phyloP scores from a whole-genome alignment of 2,797 vertebrate genomes.

The Squalus acanthias region DNA sequence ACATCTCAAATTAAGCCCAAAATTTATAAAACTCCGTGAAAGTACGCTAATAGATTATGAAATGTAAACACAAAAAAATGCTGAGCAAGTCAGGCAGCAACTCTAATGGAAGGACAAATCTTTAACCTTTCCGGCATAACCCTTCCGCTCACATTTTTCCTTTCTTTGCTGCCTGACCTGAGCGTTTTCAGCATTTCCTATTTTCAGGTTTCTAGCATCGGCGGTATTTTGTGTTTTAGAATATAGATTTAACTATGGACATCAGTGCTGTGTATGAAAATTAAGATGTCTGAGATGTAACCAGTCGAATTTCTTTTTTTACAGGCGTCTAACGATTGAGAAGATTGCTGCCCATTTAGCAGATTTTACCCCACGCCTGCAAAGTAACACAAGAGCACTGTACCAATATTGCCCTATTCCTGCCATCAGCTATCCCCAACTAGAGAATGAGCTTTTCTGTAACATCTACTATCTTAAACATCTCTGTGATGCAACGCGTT shows the following conservation, averaged over 20 bases:
- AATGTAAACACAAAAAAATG: background rate
- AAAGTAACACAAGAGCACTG: slow-evolving; percentile 94
- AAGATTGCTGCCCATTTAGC: slow-evolving; percentile 95
- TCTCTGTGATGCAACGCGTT: slow-evolving; percentile 82
- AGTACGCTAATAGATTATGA: too few species aligned
- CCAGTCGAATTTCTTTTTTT: slow-evolving; percentile 40
- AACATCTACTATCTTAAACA: slow-evolving; percentile 99
- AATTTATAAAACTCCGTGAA: background rate
- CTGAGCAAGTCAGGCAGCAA: background rate
- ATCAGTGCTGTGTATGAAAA: background rate
- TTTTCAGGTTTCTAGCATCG: background rate
- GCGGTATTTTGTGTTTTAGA: background rate
- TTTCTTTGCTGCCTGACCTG: too few species aligned
- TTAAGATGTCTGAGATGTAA: background rate
- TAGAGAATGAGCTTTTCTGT: slow-evolving; percentile 95
- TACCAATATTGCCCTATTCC: slow-evolving; percentile 98
- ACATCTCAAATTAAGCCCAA: background rate
- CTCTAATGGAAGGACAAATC: background rate
- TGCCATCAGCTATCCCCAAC: slow-evolving; percentile 88
- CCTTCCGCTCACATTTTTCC: background rate
- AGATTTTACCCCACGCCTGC: slow-evolving; percentile 92
- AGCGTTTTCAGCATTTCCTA: background rate
- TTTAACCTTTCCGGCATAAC: background rate
- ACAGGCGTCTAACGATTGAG: slow-evolving; percentile 94
- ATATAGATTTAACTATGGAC: background rate